These are phyloP conservation scores for Melanotaenia pygmaea DNA, from an alignment of 2,797 vertebrate genomes.

Conservation along the genomic window DNA sequence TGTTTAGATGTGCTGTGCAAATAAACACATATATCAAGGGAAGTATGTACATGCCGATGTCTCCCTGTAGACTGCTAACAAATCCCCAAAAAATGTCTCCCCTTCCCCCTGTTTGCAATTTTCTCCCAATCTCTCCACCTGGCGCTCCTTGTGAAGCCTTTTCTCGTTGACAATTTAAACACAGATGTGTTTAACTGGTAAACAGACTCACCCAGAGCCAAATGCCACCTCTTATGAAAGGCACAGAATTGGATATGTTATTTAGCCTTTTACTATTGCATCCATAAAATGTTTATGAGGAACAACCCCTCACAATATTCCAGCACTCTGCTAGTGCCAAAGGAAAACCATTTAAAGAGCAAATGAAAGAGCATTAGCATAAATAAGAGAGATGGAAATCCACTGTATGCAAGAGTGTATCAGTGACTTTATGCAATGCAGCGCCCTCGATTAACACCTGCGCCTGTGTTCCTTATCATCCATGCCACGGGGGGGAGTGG, in stretches of 20 bases:
- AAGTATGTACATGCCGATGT: slow-evolving; percentile 70
- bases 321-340: slow-evolving; percentile 20
- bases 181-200: slow-evolving; percentile 31
- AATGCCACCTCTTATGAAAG: slow-evolving; percentile 47
- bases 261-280: slow-evolving; percentile 29
- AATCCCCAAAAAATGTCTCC: slow-evolving; percentile 40
- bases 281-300: slow-evolving; percentile 58
- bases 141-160: slow-evolving; percentile 21
- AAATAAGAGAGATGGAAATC: slow-evolving; percentile 42
- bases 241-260: slow-evolving; percentile 26
- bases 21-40: slow-evolving; percentile 80
- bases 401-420: slow-evolving; percentile 29
- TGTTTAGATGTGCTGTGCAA: slow-evolving; percentile 84
- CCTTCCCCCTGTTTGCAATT: slow-evolving; percentile 36
- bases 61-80: slow-evolving; percentile 28
- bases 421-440: slow-evolving; percentile 11
- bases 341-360: slow-evolving; percentile 43
- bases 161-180: slow-evolving; percentile 44
- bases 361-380: slow-evolving; percentile 37
- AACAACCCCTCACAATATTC: slow-evolving; percentile 28
- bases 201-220: slow-evolving; percentile 20
- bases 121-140: slow-evolving; percentile 24
- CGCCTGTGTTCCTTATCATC: slow-evolving; percentile 36
- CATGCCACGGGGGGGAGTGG: slow-evolving; percentile 2
- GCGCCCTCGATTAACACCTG: slow-evolving; percentile 46